Base-by-base conservation (phyloP, 2,888 invertebrate species). In the Troides aeacus region DNA sequence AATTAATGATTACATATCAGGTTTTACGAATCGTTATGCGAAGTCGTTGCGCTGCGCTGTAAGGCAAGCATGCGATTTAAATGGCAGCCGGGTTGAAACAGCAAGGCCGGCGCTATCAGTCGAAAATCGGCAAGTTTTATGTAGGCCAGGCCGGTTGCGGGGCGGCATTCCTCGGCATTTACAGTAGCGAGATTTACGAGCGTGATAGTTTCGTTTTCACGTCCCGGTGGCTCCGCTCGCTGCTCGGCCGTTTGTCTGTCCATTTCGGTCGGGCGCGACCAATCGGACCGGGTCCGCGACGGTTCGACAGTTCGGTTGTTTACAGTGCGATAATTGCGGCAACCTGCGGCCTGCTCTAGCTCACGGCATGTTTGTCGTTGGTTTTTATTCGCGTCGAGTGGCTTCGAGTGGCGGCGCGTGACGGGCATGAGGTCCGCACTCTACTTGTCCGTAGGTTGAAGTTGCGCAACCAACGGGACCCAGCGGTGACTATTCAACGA, bases 191-290 rank as follows among this genome's bases (percentile, higher is more conserved):
- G 84, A 88, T 87, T 89, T 84, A 86, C 79, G 80, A 80, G 85
- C 85, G 83, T 84, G 88, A 88, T 89, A 89, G 88, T 88, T 89
- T 87, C 84, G 81, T 89, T 90, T 90, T 90, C 85, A 88, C 88
- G 90, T 86, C 83, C 84, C 83, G 86, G 83, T 84, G 84, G 81
- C 78, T 84, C 76, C 81, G 83, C 82, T 86, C 81, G 83, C 82
- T 86, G 84, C 82, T 82, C 79, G 81, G 81, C 79, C 81, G 81
- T 83, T 86, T 83, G 82, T 85, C 86, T 80, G 83, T 79, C 82
- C 81, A 83, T 85, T 85, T 78, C 80, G 76, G 81, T 82, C 82
- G 76, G 75, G 78, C 70, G 74, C 77, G 81, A 79, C 87, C 86
- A 85, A 79, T 77, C 68, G 70, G 72, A 75, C 66, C 71, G 77